Conservation (phyloP, 2,797 vertebrate species). For the Lacerta agilis region DNA sequence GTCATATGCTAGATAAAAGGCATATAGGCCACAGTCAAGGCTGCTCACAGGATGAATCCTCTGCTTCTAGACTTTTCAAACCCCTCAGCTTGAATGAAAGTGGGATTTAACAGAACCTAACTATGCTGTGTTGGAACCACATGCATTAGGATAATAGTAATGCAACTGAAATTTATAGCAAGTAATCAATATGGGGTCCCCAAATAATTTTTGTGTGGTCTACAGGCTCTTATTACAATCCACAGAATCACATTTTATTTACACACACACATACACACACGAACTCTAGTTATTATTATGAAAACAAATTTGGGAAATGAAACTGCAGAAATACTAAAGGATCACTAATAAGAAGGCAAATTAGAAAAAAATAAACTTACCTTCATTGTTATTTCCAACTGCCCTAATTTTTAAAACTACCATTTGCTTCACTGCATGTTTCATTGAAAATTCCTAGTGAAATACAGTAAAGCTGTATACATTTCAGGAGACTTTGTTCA, state of each 20-base stretch:
- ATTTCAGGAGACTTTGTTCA: background rate
- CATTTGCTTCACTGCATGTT: background rate
- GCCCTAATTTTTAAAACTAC: background rate
- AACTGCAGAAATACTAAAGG: background rate
- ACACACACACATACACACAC: too few relatives aligned
- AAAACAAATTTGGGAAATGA: background rate
- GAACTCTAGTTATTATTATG: background rate
- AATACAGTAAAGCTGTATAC: background rate
- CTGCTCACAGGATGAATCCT: slow-evolving; percentile 65
- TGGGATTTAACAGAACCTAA: slow-evolving; percentile 73
- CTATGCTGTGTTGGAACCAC: slow-evolving; percentile 76
- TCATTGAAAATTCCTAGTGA: background rate
- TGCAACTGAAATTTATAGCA: slow-evolving; percentile 64
- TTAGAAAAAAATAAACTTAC: background rate
- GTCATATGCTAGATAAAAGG: slow-evolving; percentile 44
- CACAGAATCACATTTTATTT: background rate
- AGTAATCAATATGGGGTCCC: background rate
- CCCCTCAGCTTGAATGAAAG: slow-evolving; percentile 70
- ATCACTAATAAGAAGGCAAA: background rate
- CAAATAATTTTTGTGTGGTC: background rate
- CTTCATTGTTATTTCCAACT: background rate
- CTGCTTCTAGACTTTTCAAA: slow-evolving; percentile 60
- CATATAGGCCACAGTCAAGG: slow-evolving; percentile 62
- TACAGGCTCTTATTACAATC: background rate
- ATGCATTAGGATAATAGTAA: slow-evolving; percentile 71